A percentile compares a stretch with the other conserved stretches of the same genome.
Evolutionary conservation across 2,888 invertebrate species (phyloP).

Genomic region (Netelia melanura): DNA sequence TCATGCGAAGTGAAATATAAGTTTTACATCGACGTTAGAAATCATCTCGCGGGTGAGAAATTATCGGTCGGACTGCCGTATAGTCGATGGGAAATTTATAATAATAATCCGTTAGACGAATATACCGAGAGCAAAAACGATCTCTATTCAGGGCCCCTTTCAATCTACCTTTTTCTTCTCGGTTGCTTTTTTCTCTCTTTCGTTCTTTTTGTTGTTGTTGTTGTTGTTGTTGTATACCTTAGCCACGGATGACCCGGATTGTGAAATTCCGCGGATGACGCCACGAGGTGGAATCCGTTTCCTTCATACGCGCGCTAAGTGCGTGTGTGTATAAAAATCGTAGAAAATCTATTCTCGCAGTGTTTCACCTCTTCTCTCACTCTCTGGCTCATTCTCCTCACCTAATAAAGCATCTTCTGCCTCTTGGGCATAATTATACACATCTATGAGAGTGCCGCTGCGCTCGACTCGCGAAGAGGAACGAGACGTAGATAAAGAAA

Average conservation of each 20-base stretch:
- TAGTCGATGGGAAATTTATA: background rate
- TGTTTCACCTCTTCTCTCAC: background rate
- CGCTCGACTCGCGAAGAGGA: background rate
- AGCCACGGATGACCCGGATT: constrained; percentile 51
- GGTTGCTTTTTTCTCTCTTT: background rate
- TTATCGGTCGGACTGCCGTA: background rate
- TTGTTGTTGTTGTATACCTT: background rate
- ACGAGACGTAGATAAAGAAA: constrained; percentile 18
- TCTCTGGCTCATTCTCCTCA: constrained; percentile 34
- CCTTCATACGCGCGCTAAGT: background rate
- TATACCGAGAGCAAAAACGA: background rate
- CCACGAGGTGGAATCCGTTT: constrained; percentile 19
- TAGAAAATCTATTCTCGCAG: constrained; percentile 5
- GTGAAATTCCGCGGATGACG: constrained; percentile 50
- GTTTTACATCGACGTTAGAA: constrained; percentile 6
- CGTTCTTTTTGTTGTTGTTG: background rate
- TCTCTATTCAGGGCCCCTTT: background rate
- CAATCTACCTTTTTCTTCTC: background rate
- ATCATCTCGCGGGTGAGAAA: constrained; percentile 33
- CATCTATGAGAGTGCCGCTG: constrained; percentile 45
- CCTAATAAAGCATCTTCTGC: constrained; percentile 67
- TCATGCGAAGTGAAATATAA: background rate
- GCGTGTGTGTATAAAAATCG: background rate
- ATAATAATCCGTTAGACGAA: constrained; percentile 47
- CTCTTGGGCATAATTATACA: constrained; percentile 60